Percentiles rank a stretch among this genome's conserved stretches.
phyloP scores from a whole-genome alignment of 2,888 invertebrate genomes.

The Hydraecia micacea region DNA sequence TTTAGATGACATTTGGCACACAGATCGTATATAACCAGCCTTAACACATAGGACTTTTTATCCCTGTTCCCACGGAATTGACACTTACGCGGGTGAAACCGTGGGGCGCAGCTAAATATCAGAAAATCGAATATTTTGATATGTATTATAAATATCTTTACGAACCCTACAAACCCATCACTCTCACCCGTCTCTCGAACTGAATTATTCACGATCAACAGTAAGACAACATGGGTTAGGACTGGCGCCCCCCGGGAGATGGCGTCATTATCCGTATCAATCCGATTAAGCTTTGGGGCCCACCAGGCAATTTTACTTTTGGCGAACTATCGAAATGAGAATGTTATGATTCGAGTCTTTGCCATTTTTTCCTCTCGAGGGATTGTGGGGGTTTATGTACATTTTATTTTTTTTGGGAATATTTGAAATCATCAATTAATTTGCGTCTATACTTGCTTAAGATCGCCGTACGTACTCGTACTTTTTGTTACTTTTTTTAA shows the following conservation, averaged over 20 bases:
- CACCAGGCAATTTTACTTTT: slow-evolving; percentile 61
- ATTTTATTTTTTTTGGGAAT: neutral
- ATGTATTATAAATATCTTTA: neutral
- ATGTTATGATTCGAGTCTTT: slow-evolving; percentile 47
- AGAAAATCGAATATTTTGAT: neutral
- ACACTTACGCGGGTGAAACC: too few relatives aligned
- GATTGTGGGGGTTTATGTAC: neutral
- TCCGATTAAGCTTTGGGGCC: slow-evolving; percentile 56
- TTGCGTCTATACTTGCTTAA: neutral
- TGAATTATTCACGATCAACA: slow-evolving; percentile 57
- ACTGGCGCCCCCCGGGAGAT: slow-evolving; percentile 39
- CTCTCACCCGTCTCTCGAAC: slow-evolving; percentile 8
- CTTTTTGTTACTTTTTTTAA: too few relatives aligned
- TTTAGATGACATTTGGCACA: too few relatives aligned
- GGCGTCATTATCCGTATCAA: slow-evolving; percentile 58
- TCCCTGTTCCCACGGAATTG: too few relatives aligned
- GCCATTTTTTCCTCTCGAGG: neutral
- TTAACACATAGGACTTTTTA: too few relatives aligned
- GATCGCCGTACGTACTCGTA: neutral
- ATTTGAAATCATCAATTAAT: too few relatives aligned
- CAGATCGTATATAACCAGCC: too few relatives aligned
- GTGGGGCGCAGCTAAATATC: neutral
- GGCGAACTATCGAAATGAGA: slow-evolving; percentile 41
- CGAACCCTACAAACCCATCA: slow-evolving; percentile 15
- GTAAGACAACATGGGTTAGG: slow-evolving; percentile 51